Evolutionary conservation across 1,140 invertebrate species (phyloP).

Genomic region (Hylyphantes graminicola): DNA sequence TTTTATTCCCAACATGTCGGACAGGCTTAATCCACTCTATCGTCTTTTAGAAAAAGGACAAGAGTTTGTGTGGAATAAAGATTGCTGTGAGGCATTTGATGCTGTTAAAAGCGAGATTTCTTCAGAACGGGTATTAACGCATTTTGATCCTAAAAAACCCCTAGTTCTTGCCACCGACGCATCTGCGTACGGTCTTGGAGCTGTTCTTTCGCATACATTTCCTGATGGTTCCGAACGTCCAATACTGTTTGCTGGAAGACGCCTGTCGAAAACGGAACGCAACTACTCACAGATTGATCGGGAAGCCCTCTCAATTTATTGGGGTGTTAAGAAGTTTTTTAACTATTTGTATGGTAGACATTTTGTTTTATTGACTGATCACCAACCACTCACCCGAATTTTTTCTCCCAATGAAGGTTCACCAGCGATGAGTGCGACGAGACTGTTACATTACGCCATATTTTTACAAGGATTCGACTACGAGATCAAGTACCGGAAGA

Average conservation of each 20-base stretch:
- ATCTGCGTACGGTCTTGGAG: conserved; percentile 69
- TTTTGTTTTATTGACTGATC: background rate
- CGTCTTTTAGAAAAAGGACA: conserved; percentile 62
- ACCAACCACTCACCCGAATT: conserved; percentile 29
- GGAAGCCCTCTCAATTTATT: conserved; percentile 72
- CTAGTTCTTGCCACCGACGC: conserved; percentile 67
- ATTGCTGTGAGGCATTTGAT: conserved; percentile 16
- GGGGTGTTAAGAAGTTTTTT: conserved; percentile 71
- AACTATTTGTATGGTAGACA: conserved; percentile 69
- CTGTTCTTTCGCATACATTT: conserved; percentile 68
- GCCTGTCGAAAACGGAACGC: conserved; percentile 28
- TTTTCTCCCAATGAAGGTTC: background rate
- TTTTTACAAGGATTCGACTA: conserved; percentile 26
- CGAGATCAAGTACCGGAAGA: background rate
- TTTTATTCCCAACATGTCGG: conserved; percentile 68
- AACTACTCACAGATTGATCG: conserved; percentile 72
- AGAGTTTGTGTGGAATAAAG: background rate
- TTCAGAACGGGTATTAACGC: background rate
- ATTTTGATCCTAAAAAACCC: too few relatives aligned
- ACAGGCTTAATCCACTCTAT: conserved; percentile 66
- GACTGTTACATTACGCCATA: background rate
- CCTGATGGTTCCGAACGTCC: conserved; percentile 64
- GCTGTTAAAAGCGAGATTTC: background rate
- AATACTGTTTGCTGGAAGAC: conserved; percentile 63
- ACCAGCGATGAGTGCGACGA: conserved; percentile 3